Conservation (phyloP, 2,888 invertebrate genomes). For the Cheilosia vulpina region DNA sequence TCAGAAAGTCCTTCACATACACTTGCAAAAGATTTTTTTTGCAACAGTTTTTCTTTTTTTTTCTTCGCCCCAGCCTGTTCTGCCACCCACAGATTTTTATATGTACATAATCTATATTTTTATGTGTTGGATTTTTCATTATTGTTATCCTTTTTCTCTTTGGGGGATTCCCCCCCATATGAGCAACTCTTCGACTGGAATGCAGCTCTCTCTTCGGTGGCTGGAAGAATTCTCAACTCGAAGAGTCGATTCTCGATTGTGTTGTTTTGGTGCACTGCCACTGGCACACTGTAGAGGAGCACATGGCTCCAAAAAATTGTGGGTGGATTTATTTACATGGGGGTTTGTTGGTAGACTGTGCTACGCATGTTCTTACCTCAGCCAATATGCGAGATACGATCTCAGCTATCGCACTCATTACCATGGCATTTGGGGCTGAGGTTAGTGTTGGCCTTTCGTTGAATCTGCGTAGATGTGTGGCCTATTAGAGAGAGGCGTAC, state of each 20-base stretch:
- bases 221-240: slow-evolving; percentile 24
- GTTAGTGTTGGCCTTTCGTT: slow-evolving; percentile 73
- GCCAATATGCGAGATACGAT: slow-evolving; percentile 75
- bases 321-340: slow-evolving; percentile 59
- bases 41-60: slow-evolving; percentile 23
- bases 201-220: slow-evolving; percentile 31
- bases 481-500: slow-evolving; percentile 74
- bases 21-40: slow-evolving; percentile 42
- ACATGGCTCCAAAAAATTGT: slow-evolving; percentile 56
- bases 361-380: slow-evolving; percentile 74
- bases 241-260: too few relatives aligned
- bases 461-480: slow-evolving; percentile 74
- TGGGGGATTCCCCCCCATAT: not conserved
- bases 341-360: slow-evolving; percentile 49
- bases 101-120: slow-evolving; percentile 61
- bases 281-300: slow-evolving; percentile 9
- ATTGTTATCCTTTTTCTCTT: slow-evolving; percentile 49
- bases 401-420: slow-evolving; percentile 74
- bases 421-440: slow-evolving; percentile 58
- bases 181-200: slow-evolving; percentile 56
- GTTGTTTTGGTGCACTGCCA: not conserved
- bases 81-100: slow-evolving; percentile 35
- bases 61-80: not conserved
- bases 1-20: slow-evolving; percentile 31
- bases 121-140: slow-evolving; percentile 63